Evolutionary conservation across 2,888 invertebrate species (phyloP).

Genomic region (Antitype chi): DNA sequence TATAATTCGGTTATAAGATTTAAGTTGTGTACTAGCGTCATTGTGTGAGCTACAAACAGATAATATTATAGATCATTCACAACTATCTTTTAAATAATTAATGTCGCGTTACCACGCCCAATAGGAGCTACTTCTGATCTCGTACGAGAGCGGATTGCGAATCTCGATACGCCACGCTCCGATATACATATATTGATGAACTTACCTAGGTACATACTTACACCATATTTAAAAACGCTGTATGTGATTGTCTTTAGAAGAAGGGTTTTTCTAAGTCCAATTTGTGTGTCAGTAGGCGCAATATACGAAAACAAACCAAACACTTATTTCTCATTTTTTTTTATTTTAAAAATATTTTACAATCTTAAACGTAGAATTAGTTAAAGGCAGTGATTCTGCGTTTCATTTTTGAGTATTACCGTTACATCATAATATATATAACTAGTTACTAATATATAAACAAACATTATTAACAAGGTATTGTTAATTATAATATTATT

Average conservation of each 20-base stretch:
- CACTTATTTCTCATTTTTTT: slow-evolving; percentile 62
- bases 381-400: slow-evolving; percentile 87
- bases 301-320: slow-evolving; percentile 4
- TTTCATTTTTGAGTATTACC: slow-evolving; percentile 85
- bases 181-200: too few species aligned
- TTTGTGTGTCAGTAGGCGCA: background rate
- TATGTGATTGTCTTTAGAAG: background rate
- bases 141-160: too few species aligned
- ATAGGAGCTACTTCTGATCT: too few species aligned
- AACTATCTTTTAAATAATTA: too few species aligned
- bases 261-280: background rate
- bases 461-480: slow-evolving; percentile 68
- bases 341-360: slow-evolving; percentile 77
- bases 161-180: too few species aligned
- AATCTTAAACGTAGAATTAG: slow-evolving; percentile 84
- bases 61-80: too few species aligned
- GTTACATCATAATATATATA: slow-evolving; percentile 66
- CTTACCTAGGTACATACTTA: background rate
- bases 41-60: too few species aligned
- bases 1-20: too few species aligned
- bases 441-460: slow-evolving; percentile 67
- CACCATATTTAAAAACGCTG: background rate
- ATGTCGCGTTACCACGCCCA: too few species aligned
- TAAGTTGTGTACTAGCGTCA: too few species aligned
- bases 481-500: slow-evolving; percentile 62